These are phyloP conservation scores for Tenthredo notha DNA, from an alignment of 2,888 invertebrate species.

Conservation along the genomic window DNA sequence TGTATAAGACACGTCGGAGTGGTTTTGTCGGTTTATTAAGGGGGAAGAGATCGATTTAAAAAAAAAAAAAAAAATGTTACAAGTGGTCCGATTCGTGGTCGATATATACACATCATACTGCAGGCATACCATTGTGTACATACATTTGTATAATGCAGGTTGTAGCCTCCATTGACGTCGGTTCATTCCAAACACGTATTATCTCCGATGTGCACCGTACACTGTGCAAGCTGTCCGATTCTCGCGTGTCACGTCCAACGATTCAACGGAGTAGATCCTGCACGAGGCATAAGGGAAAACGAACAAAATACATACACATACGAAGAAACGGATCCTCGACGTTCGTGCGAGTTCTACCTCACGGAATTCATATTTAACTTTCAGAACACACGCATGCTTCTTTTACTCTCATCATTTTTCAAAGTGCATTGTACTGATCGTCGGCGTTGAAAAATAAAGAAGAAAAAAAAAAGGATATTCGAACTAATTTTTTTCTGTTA, in stretches of 20 bases:
- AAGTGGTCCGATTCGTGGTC: slow-evolving; percentile 19
- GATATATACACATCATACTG: not conserved
- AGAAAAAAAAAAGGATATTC: not conserved
- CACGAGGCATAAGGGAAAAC: not conserved
- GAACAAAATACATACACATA: not conserved
- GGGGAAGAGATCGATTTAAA: slow-evolving; percentile 20
- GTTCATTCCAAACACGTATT: slow-evolving; percentile 26
- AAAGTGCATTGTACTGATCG: not conserved
- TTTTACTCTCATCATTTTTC: not conserved
- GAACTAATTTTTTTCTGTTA: not conserved
- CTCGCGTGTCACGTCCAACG: slow-evolving; percentile 41
- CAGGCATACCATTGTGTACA: not conserved
- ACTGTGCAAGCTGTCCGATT: not conserved
- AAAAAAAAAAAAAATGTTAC: not conserved
- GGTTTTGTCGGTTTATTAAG: slow-evolving; percentile 12
- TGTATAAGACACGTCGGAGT: not conserved
- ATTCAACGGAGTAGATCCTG: not conserved
- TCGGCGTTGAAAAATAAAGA: not conserved
- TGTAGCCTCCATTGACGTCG: slow-evolving; percentile 18
- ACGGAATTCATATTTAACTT: not conserved
- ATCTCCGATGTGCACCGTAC: slow-evolving; percentile 15
- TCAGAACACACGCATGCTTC: not conserved
- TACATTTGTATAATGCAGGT: slow-evolving; percentile 34
- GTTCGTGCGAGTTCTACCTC: not conserved
- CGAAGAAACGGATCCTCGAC: not conserved